These are phyloP conservation scores for Paralichthys olivaceus DNA, from an alignment of 2,113 vertebrate species.

Conservation along the genomic window DNA sequence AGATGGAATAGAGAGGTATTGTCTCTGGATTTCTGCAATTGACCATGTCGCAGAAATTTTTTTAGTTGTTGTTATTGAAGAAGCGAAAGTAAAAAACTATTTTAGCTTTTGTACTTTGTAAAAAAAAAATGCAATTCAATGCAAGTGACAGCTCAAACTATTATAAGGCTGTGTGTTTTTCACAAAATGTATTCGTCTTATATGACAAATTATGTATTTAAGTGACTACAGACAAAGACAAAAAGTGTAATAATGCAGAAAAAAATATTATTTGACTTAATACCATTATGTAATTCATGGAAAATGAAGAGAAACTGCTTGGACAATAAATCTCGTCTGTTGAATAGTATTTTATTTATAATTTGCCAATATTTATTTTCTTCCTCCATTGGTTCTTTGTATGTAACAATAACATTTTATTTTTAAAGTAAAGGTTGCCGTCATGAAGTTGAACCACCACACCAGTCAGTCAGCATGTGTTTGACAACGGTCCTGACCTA, in stretches of 20 bases:
- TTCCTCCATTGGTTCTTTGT: background rate
- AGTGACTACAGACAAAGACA: background rate
- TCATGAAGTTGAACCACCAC: slow-evolving; percentile 11
- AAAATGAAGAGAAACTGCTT: background rate
- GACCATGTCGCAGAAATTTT: background rate
- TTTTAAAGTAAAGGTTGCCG: background rate
- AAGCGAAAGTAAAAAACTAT: too few relatives aligned
- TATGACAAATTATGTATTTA: background rate
- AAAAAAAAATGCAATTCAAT: too few relatives aligned
- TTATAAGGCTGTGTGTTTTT: background rate
- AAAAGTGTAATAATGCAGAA: background rate
- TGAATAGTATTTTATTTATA: background rate
- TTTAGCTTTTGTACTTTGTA: too few relatives aligned
- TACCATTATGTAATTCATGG: too few relatives aligned
- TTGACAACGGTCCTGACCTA: slow-evolving; percentile 52
- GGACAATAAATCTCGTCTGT: background rate
- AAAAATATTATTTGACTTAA: background rate
- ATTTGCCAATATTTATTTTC: background rate
- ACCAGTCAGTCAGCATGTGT: background rate
- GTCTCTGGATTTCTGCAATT: slow-evolving; percentile 30
- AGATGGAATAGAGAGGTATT: slow-evolving; percentile 39
- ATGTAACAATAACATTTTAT: background rate
- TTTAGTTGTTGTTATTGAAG: background rate
- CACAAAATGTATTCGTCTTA: background rate
- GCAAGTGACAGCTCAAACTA: background rate